Percentiles rank a stretch among this genome's conserved stretches.
Evolutionary conservation across 1,140 invertebrate species (phyloP).

Genomic region (Trinorchestia longiramus): DNA sequence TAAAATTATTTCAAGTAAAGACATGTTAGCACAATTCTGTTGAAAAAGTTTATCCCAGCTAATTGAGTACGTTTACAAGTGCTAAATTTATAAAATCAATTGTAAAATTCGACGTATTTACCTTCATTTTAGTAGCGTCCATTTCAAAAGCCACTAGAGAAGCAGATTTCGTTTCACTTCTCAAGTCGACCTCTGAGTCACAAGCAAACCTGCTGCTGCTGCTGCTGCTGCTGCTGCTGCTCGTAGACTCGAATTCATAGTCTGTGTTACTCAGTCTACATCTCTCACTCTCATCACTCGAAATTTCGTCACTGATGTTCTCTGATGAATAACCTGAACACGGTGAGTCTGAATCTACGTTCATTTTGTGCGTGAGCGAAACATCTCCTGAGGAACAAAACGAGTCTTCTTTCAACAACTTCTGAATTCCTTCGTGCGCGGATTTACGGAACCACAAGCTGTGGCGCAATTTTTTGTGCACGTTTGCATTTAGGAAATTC

Average conservation of each 20-base stretch:
- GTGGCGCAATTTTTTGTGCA: conserved; percentile 38
- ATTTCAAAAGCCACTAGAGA: neutral
- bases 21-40: too few relatives aligned
- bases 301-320: conserved; percentile 27
- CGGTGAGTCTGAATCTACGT: neutral
- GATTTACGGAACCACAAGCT: conserved; percentile 47
- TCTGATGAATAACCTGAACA: conserved; percentile 43
- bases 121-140: conserved; percentile 44
- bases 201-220: neutral
- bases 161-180: neutral
- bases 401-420: conserved; percentile 23
- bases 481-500: conserved; percentile 2
- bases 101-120: neutral
- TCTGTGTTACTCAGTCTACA: neutral
- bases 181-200: neutral
- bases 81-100: neutral
- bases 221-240: too few relatives aligned
- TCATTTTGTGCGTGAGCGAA: neutral
- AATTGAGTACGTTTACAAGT: neutral
- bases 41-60: neutral
- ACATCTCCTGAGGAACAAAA: neutral
- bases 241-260: neutral
- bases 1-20: too few relatives aligned
- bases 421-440: neutral
- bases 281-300: conserved; percentile 24